A percentile compares a stretch with the other conserved stretches of the same genome.
phyloP scores from a whole-genome alignment of 2,888 invertebrate genomes.

The Mesodorylaimus sp. region DNA sequence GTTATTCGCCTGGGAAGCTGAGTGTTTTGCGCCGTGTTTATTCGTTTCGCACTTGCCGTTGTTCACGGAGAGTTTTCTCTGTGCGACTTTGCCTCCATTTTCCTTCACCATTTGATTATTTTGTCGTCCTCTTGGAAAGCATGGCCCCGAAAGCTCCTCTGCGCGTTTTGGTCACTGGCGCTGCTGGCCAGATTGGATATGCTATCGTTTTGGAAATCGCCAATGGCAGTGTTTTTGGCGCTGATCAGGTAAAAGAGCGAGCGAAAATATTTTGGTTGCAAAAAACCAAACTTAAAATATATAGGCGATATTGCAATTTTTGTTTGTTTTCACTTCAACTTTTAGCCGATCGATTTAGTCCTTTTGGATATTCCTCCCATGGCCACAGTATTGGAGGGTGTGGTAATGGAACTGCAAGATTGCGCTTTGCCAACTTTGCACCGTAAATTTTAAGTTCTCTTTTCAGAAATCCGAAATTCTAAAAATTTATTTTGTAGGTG shows the following conservation, averaged over 20 bases:
- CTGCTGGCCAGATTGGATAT: constrained; percentile 97
- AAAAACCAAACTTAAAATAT: too few species aligned
- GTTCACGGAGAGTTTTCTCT: too few species aligned
- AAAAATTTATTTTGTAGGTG: constrained; percentile 35
- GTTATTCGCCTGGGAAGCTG: too few species aligned
- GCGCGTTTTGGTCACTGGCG: constrained; percentile 77
- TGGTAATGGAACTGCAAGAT: constrained; percentile 89
- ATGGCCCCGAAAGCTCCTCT: too few species aligned
- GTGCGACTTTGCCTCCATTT: too few species aligned
- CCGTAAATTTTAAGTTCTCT: constrained; percentile 34
- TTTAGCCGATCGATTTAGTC: constrained; percentile 55
- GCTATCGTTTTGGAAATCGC: constrained; percentile 81
- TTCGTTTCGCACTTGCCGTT: too few species aligned
- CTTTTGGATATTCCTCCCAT: constrained; percentile 84
- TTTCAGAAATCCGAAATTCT: not conserved
- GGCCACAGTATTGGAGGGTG: constrained; percentile 90
- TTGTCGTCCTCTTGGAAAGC: too few species aligned
- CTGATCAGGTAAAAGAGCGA: constrained; percentile 46
- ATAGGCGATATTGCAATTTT: too few species aligned
- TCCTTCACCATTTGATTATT: too few species aligned
- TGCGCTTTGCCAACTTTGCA: constrained; percentile 73
- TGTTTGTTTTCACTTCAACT: too few species aligned
- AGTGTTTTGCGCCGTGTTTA: too few species aligned
- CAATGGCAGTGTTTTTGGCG: constrained; percentile 85
- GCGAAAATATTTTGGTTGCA: too few species aligned